phyloP scores from a whole-genome alignment of 2,797 vertebrate genomes.

The Hylomyscus alleni region DNA sequence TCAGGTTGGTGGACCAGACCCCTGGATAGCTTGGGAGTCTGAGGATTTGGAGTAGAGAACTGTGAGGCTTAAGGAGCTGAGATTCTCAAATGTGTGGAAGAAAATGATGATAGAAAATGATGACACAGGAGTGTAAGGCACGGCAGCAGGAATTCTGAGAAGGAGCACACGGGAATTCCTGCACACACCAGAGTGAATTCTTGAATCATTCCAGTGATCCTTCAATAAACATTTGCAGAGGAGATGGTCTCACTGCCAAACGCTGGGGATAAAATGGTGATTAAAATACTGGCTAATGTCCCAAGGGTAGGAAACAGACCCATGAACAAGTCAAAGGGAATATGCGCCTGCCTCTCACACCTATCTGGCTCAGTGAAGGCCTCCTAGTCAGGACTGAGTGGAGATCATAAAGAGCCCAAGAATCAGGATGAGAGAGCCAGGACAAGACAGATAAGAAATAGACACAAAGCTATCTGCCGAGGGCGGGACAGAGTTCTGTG shows the following conservation, averaged over 20 bases:
- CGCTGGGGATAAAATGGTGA: background rate
- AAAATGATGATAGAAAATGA: accelerated
- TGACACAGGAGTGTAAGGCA: background rate
- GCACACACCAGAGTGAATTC: slow-evolving; percentile 14
- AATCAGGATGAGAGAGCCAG: background rate
- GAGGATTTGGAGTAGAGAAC: background rate
- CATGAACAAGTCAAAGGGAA: background rate
- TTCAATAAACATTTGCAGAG: slow-evolving; percentile 19
- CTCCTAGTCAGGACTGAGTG: background rate
- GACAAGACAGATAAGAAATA: background rate
- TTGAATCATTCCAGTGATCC: background rate
- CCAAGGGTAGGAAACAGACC: background rate
- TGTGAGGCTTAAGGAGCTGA: background rate
- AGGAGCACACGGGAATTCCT: background rate
- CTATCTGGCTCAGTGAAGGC: background rate
- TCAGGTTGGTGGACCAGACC: background rate
- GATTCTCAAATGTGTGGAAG: background rate
- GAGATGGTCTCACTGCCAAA: background rate
- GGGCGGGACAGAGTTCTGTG: background rate
- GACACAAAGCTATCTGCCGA: background rate
- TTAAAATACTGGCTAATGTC: background rate
- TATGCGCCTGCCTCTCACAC: background rate
- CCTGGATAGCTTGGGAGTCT: background rate
- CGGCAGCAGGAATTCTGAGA: background rate
- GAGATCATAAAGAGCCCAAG: background rate